Base-by-base conservation (phyloP, 2,797 vertebrate species). In the Carapus acus region DNA sequence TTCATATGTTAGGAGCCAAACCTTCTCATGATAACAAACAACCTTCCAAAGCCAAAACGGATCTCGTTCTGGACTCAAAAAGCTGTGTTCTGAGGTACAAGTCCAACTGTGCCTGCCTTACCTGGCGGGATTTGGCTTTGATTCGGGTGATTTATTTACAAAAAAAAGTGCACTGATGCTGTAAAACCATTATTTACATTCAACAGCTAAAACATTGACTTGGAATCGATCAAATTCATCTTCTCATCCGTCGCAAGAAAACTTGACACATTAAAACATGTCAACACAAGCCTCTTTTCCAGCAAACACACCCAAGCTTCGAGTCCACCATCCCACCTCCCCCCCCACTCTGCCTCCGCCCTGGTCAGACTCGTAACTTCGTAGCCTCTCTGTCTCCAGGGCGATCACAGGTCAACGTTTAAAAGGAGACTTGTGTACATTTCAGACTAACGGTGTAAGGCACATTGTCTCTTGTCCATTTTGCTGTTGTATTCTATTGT, bases 131-230 rank as follows among this genome's bases (percentile, higher is more conserved):
- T 62, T 67, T 79, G 73, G 74, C 67, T 69, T 42, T 54, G 49
- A 62, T 40, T 38, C 14, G 7, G 11, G 11, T 34, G 22, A 48
- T 58, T 69, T 58, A 67, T 79, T 76, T 79, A 76, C 69, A 80
- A 69, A 78, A 69, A n/a, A 78, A 71, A 19, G 21, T 62, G 37
- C 48, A 67, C 27, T n/a, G 14, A 20, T 64, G 29, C 54, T 61
- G 29, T 49, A n/a, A 52, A 61, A 48, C 27, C 7, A n/a, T 3
- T 59, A 67, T 71, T 33, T 63, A 51, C 54, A 76, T 65, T 55
- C 18, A 34, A 67, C 18, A 67, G 23, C 46, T 77, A 67, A 67
- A 75, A 74, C 62, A 62, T 43, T 1, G 6, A 54, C 54, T 50
- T 27, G 9, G 24, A 27, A 27, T 27, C 24, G 24, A 27, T 27